Evolutionary conservation across 2,888 invertebrate species (phyloP), one percentile per base, ranked within the genome.

Genomic region (Microctonus hyperodae): DNA sequence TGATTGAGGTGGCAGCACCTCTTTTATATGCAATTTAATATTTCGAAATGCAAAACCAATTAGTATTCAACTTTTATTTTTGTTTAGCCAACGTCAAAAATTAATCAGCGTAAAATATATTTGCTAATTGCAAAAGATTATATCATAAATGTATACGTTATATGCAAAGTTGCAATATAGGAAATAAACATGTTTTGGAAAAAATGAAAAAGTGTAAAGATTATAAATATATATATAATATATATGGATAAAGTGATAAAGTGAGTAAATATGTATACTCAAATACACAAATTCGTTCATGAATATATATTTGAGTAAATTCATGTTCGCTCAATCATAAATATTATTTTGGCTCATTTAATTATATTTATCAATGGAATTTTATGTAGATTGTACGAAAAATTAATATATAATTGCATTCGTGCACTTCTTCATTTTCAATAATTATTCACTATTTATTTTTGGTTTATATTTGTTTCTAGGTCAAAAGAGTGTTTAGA

Each of bases 1-100:
- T 60, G 31, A 60, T 48, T 60, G 33, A 44, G 16, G n/a, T 44
- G 33, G 50, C 22, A 55, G 22, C 28, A 33, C n/a, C 28, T 10
- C 33, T 33, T n/a, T n/a, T 20, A 33, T 48, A 28, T 50, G 31
- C 50, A 28, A 33, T 50, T 23, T 22, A 16, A 16, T 44, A 44
- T 16, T 20, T 44, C n/a, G 9, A 44, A 20, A 16, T 44, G 7
- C n/a, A 44, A 44, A 44, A 44, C 16, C 16, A 4, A n/a, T 44
- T 6, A 16, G 16, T 44, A 16, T 4, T 7, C 16, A 7, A 44
- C 16, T n/a, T 20, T 7, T 44, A 5, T 44, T n/a, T n/a, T 16
- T 20, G 9, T 44, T 44, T 44, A 1, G 16, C 44, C 16, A n/a
- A 44, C 44, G 20, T 4, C 16, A 16, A n/a, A n/a, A 16, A 44